These are phyloP conservation scores for Tuberolachnus salignus DNA, from an alignment of 2,888 invertebrate species.

Conservation along the genomic window DNA sequence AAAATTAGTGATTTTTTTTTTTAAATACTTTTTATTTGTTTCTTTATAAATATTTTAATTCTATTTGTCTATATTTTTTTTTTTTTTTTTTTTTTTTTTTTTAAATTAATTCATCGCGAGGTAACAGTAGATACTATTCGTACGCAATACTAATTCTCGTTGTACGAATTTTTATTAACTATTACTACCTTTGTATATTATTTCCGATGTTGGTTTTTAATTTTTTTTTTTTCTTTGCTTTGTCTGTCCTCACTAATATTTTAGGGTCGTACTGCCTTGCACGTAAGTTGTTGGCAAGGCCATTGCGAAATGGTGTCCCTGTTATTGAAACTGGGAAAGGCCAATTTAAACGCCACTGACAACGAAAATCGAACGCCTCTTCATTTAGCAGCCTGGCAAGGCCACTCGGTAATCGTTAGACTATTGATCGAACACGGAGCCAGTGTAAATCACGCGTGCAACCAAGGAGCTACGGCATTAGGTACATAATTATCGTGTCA, in stretches of 20 bases:
- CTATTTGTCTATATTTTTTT: no score
- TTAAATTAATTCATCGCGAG: no score
- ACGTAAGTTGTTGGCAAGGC: slow-evolving; percentile 93
- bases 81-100: no score
- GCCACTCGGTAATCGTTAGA: slow-evolving; percentile 82
- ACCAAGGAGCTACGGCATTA: slow-evolving; percentile 93
- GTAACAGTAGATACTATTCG: no score
- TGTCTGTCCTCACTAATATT: no score
- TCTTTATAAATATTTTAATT: no score
- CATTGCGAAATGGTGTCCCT: slow-evolving; percentile 91
- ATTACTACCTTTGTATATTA: no score
- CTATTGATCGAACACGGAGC: slow-evolving; percentile 82
- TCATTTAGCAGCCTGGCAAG: slow-evolving; percentile 96
- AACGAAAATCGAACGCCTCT: slow-evolving; percentile 86
- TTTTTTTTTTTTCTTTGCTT: no score
- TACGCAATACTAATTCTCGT: no score
- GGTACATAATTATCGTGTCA: slow-evolving; percentile 62
- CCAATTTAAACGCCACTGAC: slow-evolving; percentile 86
- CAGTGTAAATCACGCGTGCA: slow-evolving; percentile 85
- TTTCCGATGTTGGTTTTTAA: background rate
- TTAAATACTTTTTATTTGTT: no score
- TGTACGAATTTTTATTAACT: no score
- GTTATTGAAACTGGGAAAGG: slow-evolving; percentile 79
- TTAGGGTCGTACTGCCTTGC: slow-evolving; percentile 84
- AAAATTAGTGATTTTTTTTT: no score